phyloP scores from a whole-genome alignment of 2,797 vertebrate species.

The Bradypus variegatus region DNA sequence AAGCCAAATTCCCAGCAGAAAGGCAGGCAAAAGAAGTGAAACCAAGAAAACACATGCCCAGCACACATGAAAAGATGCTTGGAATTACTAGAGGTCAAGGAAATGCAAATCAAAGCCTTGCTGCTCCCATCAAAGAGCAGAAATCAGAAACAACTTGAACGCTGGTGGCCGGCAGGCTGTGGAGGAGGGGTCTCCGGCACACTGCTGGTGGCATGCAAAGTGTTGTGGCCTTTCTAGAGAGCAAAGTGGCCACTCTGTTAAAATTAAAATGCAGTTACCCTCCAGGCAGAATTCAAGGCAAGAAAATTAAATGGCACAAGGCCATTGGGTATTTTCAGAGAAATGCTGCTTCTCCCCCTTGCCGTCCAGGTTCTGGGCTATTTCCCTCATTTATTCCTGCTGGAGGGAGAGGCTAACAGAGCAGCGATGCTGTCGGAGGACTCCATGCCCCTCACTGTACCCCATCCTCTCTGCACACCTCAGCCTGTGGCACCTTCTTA shows the following conservation, averaged over 20 bases:
- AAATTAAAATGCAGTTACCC: not conserved
- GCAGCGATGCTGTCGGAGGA: not conserved
- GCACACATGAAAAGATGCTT: not conserved
- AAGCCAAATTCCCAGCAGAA: not conserved
- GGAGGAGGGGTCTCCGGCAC: too few species aligned
- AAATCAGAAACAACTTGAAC: not conserved
- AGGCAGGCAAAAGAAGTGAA: not conserved
- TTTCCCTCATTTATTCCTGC: not conserved
- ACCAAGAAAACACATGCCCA: not conserved
- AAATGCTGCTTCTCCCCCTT: not conserved
- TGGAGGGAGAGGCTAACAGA: not conserved
- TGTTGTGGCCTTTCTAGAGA: not conserved
- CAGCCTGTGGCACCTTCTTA: not conserved
- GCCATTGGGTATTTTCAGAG: not conserved
- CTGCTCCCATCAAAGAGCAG: not conserved
- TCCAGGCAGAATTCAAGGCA: not conserved
- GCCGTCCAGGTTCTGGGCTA: not conserved
- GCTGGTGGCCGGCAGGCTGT: not conserved
- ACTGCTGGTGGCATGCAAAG: fast-evolving
- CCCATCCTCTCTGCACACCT: fast-evolving
- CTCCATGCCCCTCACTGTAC: not conserved
- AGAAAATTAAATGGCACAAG: not conserved
- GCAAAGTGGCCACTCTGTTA: too few species aligned
- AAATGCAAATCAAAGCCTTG: not conserved
- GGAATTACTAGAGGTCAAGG: not conserved